Evolutionary conservation across 2,888 invertebrate species (phyloP), one percentile per base, ranked within the genome.

Genomic region (Chloroclysta siterata): DNA sequence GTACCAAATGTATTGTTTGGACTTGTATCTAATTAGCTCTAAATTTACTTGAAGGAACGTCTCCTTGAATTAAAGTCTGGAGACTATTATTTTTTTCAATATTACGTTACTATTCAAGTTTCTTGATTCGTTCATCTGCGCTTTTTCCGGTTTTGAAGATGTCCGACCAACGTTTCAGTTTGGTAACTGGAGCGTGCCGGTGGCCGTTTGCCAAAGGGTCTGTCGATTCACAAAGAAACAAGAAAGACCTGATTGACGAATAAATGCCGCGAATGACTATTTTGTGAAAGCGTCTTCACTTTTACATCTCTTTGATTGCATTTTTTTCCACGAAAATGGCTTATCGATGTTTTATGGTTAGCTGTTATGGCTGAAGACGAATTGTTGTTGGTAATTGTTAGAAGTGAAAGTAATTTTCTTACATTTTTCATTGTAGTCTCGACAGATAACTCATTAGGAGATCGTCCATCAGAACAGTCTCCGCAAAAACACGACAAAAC

Each of bases 171-270:
- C 80, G 73, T 81, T 83, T 85, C 81, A 82, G 82, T 79, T 79
- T 82, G 71, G 73, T 76, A 87, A 87, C 73, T 82, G 81, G 88
- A 87, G 85, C 87, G 85, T 84, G 80, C 42, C 41, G 70, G 71
- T 69, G 77, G 69, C 71, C 69, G 74, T 54, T 68, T 70, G 70
- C 69, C 74, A 75, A 77, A 76, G 73, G 75, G 74, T 65, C 64
- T 62, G 66, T 63, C 50, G 68, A 65, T 68, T 62, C 66, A 68
- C 65, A 60, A 63, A 64, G 67, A 58, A 70, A 70, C 72, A 59
- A 66, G 66, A 63, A 63, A 60, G 52, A 66, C 56, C 56, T 64
- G 63, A 64, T 69, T 53, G 58, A 51, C 46, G 57, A 68, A 59
- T 50, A 50, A 54, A 22, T 41, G 53, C 53, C 63, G 46, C 60